Base-by-base conservation (phyloP, 1,140 invertebrate genomes). In the Pseudomyrmex dendroicus region DNA sequence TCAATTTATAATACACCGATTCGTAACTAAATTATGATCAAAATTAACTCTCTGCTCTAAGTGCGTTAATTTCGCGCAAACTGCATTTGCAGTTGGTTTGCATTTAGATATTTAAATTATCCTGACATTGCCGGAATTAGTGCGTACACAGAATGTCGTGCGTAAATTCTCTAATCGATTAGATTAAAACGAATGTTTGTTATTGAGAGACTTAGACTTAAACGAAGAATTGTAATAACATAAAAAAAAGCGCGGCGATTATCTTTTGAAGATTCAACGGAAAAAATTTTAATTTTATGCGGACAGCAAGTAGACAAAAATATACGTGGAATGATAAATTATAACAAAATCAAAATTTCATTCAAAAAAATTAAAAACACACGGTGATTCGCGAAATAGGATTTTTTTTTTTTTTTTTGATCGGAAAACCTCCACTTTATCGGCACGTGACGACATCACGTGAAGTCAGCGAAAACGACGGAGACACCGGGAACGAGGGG, bases 31-130 rank as follows among this genome's bases (percentile, higher is more conserved):
- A 54, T 66, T 35, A 12, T 56, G 56, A 77, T 77, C 17, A 12
- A 17, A 56, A 77, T 77, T 77, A 56, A 44, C 63, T 20, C 20
- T 0, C 20, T 17, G 25, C 54, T 13, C 8, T 66, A 77, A 77
- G 54, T 54, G n/a, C 35, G 12, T 54, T 77, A 77, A 67, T 77
- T 77, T 67, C 50, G 63, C 56, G 35, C n/a, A 77, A 67, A 56
- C 63, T 48, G 62, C 48, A 44, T 67, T 44, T 17, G 46, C 50
- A 46, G 67, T 77, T 46, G 50, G 25, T 67, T 15, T 35, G 35
- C 35, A 35, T 35, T 35, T 35, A 4, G 35, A 7, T 35, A 35
- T 35, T 20, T 44, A 77, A 67, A 52, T 52, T 52, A 10, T 52
- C 50, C 54, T 56, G n/a, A 67, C 48, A 10, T 17, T 46, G n/a